Conservation (phyloP, 2,797 vertebrate species). For the Gallinago nigripennis region DNA sequence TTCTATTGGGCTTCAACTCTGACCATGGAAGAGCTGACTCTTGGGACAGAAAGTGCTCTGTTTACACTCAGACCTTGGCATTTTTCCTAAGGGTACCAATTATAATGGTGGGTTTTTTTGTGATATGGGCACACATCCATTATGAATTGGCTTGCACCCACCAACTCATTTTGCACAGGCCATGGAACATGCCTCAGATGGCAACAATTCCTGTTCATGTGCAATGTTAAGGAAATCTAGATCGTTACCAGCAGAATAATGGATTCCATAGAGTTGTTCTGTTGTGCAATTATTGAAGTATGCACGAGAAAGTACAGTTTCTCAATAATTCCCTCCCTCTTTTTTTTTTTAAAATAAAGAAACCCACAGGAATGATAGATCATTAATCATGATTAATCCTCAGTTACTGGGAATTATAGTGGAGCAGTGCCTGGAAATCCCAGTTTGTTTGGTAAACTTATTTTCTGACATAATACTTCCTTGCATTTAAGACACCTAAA, state of each 20-base stretch:
- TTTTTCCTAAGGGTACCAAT: slow-evolving; percentile 49
- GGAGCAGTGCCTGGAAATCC: slow-evolving; percentile 15
- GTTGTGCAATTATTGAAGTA: neutral
- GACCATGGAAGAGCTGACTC: neutral
- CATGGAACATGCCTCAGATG: slow-evolving; percentile 46
- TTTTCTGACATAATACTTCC: neutral
- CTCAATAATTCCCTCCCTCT: neutral
- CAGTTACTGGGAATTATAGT: slow-evolving; percentile 14
- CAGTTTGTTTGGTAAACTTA: slow-evolving; percentile 16
- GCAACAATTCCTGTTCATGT: neutral
- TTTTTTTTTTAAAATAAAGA: neutral
- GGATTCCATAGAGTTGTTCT: slow-evolving; percentile 20
- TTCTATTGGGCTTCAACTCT: slow-evolving; percentile 9
- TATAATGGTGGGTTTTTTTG: slow-evolving; percentile 39
- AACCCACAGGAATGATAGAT: slow-evolving; percentile 29
- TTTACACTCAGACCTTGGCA: slow-evolving; percentile 48
- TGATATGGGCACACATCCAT: slow-evolving; percentile 52
- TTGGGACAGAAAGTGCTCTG: slow-evolving; percentile 49
- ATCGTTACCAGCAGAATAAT: slow-evolving; percentile 19
- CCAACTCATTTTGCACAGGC: slow-evolving; percentile 49
- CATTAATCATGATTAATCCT: slow-evolving; percentile 52
- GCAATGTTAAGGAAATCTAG: slow-evolving; percentile 39
- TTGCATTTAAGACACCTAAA: neutral
- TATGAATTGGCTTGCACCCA: slow-evolving; percentile 58
- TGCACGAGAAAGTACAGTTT: slow-evolving; percentile 4